Percentiles rank a stretch among this genome's conserved stretches.
These are phyloP conservation scores for Drosophila tsacasi DNA, from an alignment of 1,140 invertebrate genomes.

Conservation along the genomic window DNA sequence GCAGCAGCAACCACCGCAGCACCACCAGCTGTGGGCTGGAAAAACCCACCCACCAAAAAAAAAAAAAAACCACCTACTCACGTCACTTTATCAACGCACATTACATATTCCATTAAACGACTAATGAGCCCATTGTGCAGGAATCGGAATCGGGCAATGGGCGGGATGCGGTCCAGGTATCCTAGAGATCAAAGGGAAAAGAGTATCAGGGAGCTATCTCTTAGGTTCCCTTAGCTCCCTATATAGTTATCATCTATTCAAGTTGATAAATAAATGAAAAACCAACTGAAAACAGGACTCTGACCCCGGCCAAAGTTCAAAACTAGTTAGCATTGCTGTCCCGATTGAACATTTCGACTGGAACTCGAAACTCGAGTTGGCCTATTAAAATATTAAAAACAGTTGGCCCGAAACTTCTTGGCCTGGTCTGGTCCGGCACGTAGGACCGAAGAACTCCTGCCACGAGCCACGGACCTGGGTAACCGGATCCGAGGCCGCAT, in stretches of 20 bases:
- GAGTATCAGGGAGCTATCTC: no score
- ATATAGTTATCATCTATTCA: not conserved
- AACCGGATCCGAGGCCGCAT: constrained; percentile 9
- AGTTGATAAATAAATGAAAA: not conserved
- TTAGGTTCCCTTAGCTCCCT: no score
- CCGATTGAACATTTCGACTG: constrained; percentile 1
- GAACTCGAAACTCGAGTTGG: constrained; percentile 4
- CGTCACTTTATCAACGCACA: constrained; percentile 74
- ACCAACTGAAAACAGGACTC: not conserved
- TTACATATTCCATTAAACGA: constrained; percentile 82
- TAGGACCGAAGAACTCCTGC: constrained; percentile 13
- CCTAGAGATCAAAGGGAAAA: constrained; percentile 17
- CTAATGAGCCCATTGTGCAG: constrained; percentile 77
- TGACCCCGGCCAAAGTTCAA: not conserved
- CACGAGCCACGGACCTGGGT: not conserved
- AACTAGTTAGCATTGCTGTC: not conserved
- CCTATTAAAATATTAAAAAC: constrained; percentile 62
- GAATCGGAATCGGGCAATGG: constrained; percentile 4
- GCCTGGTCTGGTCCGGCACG: constrained; percentile 40
- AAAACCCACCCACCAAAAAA: constrained; percentile 10
- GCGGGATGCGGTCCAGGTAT: constrained; percentile 51
- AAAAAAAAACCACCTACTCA: constrained; percentile 5
- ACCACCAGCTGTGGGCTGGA: constrained; percentile 5
- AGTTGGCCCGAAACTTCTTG: constrained; percentile 25
- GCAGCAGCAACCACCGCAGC: constrained; percentile 41